A percentile compares a stretch with the other conserved stretches of the same genome.
Evolutionary conservation across 2,797 vertebrate species (phyloP).

Genomic region (Danio choprae): DNA sequence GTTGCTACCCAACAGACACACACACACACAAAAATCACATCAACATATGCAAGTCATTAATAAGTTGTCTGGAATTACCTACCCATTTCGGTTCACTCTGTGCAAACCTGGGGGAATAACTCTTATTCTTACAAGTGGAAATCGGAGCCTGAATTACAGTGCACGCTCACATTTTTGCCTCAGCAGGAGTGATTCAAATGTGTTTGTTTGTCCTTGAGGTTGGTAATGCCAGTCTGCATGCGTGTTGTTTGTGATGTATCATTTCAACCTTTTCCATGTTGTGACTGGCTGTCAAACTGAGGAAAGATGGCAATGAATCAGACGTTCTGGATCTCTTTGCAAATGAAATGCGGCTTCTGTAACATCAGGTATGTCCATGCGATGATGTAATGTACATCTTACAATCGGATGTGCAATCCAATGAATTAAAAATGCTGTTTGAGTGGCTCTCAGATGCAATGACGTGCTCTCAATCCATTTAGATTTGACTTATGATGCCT

Average conservation of each 20-base stretch:
- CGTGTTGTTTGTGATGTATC: not conserved
- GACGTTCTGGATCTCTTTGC: not conserved
- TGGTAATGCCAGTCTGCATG: not conserved
- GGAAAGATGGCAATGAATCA: not conserved
- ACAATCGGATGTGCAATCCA: not conserved
- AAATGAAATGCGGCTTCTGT: not conserved
- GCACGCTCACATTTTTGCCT: not conserved
- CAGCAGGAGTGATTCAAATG: not conserved
- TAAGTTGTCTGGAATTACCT: conserved; percentile 17
- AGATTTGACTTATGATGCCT: conserved; percentile 7
- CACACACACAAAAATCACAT: conserved; percentile 1
- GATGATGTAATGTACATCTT: not conserved
- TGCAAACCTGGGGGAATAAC: not conserved
- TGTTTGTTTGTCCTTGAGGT: not conserved
- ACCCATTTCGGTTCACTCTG: conserved; percentile 2
- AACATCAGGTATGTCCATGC: not conserved
- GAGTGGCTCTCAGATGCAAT: not conserved
- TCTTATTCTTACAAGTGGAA: conserved; percentile 2
- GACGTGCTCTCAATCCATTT: not conserved
- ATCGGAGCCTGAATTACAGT: conserved; percentile 2
- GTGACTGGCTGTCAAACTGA: not conserved
- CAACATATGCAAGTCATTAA: conserved; percentile 24
- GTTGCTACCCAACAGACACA: conserved; percentile 30
- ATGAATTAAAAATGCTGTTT: not conserved
- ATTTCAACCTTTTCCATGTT: not conserved